Evolutionary conservation across 2,113 vertebrate species (phyloP).

Genomic region (Hyla sarda): DNA sequence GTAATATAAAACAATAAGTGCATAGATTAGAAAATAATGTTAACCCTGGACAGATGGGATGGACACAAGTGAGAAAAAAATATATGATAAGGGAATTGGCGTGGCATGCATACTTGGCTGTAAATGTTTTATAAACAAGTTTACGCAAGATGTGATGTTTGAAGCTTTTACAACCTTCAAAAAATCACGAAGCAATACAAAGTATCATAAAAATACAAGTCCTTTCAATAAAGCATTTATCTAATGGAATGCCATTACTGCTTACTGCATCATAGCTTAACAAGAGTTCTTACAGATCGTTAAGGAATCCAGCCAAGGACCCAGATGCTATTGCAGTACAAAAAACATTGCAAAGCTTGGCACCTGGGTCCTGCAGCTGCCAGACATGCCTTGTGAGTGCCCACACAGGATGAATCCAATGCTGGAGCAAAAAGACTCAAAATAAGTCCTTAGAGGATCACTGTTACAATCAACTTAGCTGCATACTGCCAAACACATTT

Average conservation of each 20-base stretch:
- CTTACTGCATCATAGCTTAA: conserved; percentile 47
- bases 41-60: neutral
- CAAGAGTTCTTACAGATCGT: conserved; percentile 39
- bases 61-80: neutral
- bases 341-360: conserved; percentile 56
- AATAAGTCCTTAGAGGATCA: conserved; percentile 46
- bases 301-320: conserved; percentile 52
- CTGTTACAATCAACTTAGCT: conserved; percentile 39
- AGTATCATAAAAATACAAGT: conserved; percentile 9
- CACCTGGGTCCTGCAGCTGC: conserved; percentile 63
- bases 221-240: conserved; percentile 3
- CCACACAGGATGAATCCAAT: conserved; percentile 54
- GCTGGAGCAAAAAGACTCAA: conserved; percentile 38
- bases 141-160: neutral
- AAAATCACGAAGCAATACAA: neutral
- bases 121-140: neutral
- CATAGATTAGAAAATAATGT: neutral
- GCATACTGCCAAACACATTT: conserved; percentile 45
- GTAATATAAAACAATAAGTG: neutral
- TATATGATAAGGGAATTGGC: neutral
- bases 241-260: conserved; percentile 50
- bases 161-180: neutral
- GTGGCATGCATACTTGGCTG: neutral
- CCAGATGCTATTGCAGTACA: conserved; percentile 49
- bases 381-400: conserved; percentile 58